Evolutionary conservation across 2,113 vertebrate species (phyloP).

Genomic region (Colistium nudipinnis): DNA sequence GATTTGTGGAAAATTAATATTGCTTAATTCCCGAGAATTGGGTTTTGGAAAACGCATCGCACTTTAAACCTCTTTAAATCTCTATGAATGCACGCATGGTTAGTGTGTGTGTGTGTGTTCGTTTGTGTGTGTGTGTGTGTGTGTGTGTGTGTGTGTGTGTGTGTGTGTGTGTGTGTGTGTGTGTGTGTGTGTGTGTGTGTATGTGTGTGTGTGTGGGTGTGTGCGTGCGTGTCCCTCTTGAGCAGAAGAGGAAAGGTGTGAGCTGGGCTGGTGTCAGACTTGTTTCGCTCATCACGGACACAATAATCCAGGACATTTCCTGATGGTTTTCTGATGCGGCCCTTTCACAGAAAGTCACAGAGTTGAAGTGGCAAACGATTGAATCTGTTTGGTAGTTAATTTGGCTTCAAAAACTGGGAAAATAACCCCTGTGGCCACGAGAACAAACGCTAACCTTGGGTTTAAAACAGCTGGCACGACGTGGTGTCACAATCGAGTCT

Average conservation of each 20-base stretch:
- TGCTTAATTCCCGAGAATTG: conserved; percentile 37
- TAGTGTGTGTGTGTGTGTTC: not conserved
- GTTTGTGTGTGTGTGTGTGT: conserved; percentile 12
- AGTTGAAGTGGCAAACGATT: not conserved
- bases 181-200: not conserved
- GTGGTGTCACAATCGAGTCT: not conserved
- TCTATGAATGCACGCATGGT: conserved; percentile 12
- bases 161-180: too few species aligned
- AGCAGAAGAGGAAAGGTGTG: conserved; percentile 32
- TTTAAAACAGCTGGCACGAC: not conserved
- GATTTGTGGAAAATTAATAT: conserved; percentile 51
- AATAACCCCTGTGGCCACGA: not conserved
- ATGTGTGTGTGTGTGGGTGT: conserved; percentile 21
- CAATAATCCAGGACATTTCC: conserved; percentile 42
- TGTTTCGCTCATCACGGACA: too few species aligned
- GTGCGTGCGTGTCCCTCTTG: not conserved
- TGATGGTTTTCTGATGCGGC: conserved; percentile 36
- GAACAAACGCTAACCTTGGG: not conserved
- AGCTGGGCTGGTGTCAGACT: too few species aligned
- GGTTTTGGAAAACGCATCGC: conserved; percentile 18
- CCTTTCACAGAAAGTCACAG: conserved; percentile 14
- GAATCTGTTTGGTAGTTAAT: conserved; percentile 6
- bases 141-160: conserved; percentile 7
- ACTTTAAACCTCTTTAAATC: conserved; percentile 52
- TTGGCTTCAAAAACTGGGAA: not conserved